Base-by-base conservation (phyloP, 2,113 vertebrate genomes). In the Anolis carolinensis region DNA sequence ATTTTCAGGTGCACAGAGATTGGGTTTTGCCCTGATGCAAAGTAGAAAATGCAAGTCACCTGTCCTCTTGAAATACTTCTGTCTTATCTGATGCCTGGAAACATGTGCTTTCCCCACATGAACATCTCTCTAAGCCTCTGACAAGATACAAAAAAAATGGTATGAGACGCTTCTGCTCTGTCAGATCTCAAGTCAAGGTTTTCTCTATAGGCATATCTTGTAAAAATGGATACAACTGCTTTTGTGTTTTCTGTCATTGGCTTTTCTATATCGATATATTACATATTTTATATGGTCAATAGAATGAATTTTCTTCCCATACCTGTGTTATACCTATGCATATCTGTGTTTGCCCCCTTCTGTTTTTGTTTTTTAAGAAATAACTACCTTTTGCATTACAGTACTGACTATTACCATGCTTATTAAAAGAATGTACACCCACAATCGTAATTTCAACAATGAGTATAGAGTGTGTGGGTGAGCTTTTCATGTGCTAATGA, bases 171-270 rank as follows among this genome's bases (percentile, higher is more conserved):
- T 30, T n/a, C 1, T 63, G 55, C 7, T 82, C 4, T 73, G 34
- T 74, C 34, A 30, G 39, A 11, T 70, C 44, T 9, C 39, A 32
- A 74, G 62, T 21, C n/a, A 27, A 44, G 25, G 1, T 21, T 76
- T 10, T 63, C 4, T 86, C 65, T 0, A 0, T 75, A 62, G 48
- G 7, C 6, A 30, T 4, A 39, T 80, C 73, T 74, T 84, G 84
- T 86, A 79, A 71, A 92, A 85, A 78, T 93, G 87, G 90, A 87
- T 89, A 87, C 59, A 79, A 70, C 74, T 74, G 79, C 70, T 79
- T 71, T 44, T 78, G 89, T 72, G 4, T 50, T 85, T 85, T 7
- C 83, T 16, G n/a, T 87, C 14, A 36, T 82, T 34, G 0, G 0
- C 65, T 86, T 79, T 89, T 72, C 52, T 80, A 86, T 90, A 67